phyloP scores from a whole-genome alignment of 2,888 invertebrate genomes.

The Exocentrus adspersus region DNA sequence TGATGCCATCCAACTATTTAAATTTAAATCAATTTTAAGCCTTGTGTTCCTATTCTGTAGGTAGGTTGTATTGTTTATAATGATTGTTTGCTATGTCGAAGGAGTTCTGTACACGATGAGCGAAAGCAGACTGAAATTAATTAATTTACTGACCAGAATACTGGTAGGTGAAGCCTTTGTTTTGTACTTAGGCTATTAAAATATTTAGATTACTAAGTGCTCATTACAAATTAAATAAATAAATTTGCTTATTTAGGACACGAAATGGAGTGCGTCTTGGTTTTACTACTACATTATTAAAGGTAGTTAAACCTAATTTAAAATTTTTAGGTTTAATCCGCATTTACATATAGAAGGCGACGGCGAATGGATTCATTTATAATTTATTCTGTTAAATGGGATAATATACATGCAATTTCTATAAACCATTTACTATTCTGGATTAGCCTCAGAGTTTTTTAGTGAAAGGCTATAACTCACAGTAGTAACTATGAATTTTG shows the following conservation, averaged over 20 bases:
- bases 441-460: no score
- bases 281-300: not conserved
- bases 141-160: conserved; percentile 36
- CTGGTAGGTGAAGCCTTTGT: conserved; percentile 33
- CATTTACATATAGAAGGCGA: no score
- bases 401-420: no score
- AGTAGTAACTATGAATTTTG: no score
- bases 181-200: conserved; percentile 29
- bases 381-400: no score
- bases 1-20: conserved; percentile 7
- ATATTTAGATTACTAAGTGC: conserved; percentile 27
- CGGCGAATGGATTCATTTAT: no score
- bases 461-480: no score
- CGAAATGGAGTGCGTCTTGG: not conserved
- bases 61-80: conserved; percentile 9
- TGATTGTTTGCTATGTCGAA: conserved; percentile 6
- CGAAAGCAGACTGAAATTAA: conserved; percentile 30
- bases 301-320: not conserved
- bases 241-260: conserved; percentile 3
- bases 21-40: conserved; percentile 9
- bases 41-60: conserved; percentile 1
- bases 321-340: no score
- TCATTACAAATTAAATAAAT: conserved; percentile 10
- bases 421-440: not conserved
- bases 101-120: conserved; percentile 1